Base-by-base conservation (phyloP, 2,888 invertebrate species). In the Eupithecia inturbata region DNA sequence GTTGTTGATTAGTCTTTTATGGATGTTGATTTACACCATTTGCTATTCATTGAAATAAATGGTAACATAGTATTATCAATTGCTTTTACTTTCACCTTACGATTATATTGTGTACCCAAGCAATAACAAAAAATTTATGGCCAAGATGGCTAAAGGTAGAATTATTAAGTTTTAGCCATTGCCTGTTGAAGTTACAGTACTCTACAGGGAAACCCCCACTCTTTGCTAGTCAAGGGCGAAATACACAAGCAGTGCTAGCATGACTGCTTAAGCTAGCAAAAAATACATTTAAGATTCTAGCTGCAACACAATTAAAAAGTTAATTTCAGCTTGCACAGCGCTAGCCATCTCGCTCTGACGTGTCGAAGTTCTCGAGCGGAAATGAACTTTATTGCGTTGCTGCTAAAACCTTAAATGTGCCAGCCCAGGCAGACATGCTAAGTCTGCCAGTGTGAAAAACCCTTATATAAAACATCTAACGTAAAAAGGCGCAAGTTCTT, bases 1-100 rank as follows among this genome's bases (percentile, higher is more conserved):
- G 94, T 93, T 94, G 94, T 94, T 94, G 91, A 93, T 94, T 94
- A 94, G 93, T 94, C 86, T 93, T 92, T 88, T 91, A 94, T 94
- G 93, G 93, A 93, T 92, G 94, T 94, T 94, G 91, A 92, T 91
- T 92, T 92, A 92, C 91, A 93, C 93, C 93, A 93, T 93, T 94
- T 93, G 91, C 92, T 92, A 92, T 89, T 86, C 89, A 92, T 90
- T 91, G 92, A 93, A 93, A 93, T 94, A 93, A 94, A 94, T 94
- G 92, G 93, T 92, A 92, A 84, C 82, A 90, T 88, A 90, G 87
- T 87, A 88, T 79, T 82, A 79, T 81, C 68, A 76, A 75, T 79
- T 76, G 74, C 67, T 78, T 78, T 74, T 78, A 73, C 67, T 76
- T 81, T 72, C 22, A 72, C 39, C 39, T 26, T 22, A 33, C 16